Conservation (phyloP, 2,888 invertebrate species). For the Imbricaverruca yamaguchii region DNA sequence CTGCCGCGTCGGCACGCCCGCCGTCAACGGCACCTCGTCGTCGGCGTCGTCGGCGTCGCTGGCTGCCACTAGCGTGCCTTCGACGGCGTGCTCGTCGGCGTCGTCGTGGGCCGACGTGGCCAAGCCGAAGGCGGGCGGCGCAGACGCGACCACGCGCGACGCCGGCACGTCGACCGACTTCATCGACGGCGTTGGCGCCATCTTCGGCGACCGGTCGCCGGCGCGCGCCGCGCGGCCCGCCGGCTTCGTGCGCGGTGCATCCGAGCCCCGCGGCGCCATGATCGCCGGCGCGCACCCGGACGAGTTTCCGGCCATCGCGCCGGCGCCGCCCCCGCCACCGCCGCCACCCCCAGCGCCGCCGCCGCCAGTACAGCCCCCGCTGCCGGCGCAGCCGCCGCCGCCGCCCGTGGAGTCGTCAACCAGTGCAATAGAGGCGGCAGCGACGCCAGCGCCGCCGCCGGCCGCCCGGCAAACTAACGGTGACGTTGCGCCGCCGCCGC, state of each 20-base stretch:
- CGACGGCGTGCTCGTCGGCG: neutral
- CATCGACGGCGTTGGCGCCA: constrained; percentile 11
- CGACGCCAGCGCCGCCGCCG: neutral
- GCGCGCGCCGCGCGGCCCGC: neutral
- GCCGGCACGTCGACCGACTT: constrained; percentile 7
- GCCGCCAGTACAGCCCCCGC: neutral
- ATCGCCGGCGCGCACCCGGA: neutral
- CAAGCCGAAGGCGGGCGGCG: neutral
- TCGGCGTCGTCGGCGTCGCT: neutral
- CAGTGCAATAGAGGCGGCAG: neutral
- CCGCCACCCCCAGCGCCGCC: neutral
- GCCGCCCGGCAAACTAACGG: neutral
- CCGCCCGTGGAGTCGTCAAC: neutral
- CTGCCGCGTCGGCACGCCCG: neutral
- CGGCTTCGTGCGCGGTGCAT: neutral
- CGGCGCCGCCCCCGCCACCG: neutral
- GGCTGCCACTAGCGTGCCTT: neutral
- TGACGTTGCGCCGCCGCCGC: neutral
- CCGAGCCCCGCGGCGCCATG: neutral
- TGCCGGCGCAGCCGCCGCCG: neutral
- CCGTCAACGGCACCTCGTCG: neutral
- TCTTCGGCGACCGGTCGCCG: constrained; percentile 3
- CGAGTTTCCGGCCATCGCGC: neutral
- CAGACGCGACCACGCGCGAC: neutral
- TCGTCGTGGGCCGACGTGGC: constrained; percentile 16